Percentiles rank a stretch among this genome's conserved stretches.
Evolutionary conservation across 2,888 invertebrate genomes (phyloP).

Genomic region (Trissoscelio sp.): DNA sequence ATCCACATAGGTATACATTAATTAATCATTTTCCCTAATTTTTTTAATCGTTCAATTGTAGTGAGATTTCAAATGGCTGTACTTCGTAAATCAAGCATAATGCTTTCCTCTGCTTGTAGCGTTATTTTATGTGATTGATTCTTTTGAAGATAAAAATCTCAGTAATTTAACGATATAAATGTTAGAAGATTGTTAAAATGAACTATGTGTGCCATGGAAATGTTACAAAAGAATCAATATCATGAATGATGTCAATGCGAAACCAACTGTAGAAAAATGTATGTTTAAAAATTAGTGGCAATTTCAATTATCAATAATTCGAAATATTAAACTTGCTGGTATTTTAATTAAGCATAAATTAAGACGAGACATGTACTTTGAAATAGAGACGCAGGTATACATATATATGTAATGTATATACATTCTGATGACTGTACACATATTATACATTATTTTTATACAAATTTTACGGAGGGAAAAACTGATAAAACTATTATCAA

Average conservation of each 20-base stretch:
- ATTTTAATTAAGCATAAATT: conserved; percentile 13
- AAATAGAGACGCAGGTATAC: not conserved
- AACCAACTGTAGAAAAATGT: conserved; percentile 1
- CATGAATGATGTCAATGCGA: conserved; percentile 3
- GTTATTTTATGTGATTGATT: not conserved
- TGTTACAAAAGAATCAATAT: conserved; percentile 10
- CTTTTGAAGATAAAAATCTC: not conserved
- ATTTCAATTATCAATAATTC: conserved; percentile 1
- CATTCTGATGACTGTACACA: conserved; percentile 73
- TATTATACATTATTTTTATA: conserved; percentile 80
- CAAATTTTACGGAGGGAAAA: conserved; percentile 74
- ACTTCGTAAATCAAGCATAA: not conserved
- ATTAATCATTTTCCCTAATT: not conserved
- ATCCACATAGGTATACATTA: not conserved
- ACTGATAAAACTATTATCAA: conserved; percentile 47
- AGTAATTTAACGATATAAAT: not conserved
- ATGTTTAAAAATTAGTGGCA: not conserved
- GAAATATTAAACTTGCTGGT: not conserved
- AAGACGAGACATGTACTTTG: conserved; percentile 21
- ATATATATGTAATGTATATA: conserved; percentile 27
- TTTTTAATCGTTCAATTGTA: not conserved
- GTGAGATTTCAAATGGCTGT: not conserved
- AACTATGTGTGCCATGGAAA: not conserved
- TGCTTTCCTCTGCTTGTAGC: not conserved
- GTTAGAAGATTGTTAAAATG: not conserved